Evolutionary conservation across 2,888 invertebrate species (phyloP), one percentile per base, ranked within the genome.

Genomic region (Diploptera punctata): DNA sequence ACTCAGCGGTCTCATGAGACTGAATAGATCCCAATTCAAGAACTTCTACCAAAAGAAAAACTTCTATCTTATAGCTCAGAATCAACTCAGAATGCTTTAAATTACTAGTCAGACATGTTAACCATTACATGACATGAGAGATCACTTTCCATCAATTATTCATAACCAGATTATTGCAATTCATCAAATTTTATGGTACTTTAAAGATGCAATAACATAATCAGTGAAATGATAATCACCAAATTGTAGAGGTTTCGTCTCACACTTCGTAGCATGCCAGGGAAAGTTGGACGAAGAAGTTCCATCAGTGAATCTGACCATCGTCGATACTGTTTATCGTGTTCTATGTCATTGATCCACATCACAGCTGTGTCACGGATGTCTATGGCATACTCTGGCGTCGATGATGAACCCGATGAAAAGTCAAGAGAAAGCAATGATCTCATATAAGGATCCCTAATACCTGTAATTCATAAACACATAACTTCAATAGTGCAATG

Each of bases 341-440:
- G 89, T 84, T 99, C 99, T 72, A 99, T 89, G 81, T 99, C 95
- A 81, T 99, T 99, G 26, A 98, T 87, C 93, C 96, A 99, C 81
- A 93, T 90, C 73, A 99, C 91, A 0, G 98, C 92, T 0, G 95
- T 91, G 81, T 99, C 97, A 74, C 99, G 87, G 75, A 98, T 94
- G 81, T 99, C 99, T 75, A 99, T 89, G 0, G 97, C 98, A 82
- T 97, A 98, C 67, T 87, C 85, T 9, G 76, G 72, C 31, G 75
- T 74, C 10, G 77, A 74, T 68, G 77, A 77, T 13, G 76, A 74
- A 29, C 76, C 84, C 81, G 60, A 10, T 1, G 90, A 89, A 76
- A 93, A 86, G 81, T 94, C 94, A 61, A 94, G 80, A 0, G 91
- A 89, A 76, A 95, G 83, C 26, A 95, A 81, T 1, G 84, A 3